These are phyloP conservation scores for Helicolenus hilgendorfi DNA, from an alignment of 2,797 vertebrate genomes.

Conservation along the genomic window DNA sequence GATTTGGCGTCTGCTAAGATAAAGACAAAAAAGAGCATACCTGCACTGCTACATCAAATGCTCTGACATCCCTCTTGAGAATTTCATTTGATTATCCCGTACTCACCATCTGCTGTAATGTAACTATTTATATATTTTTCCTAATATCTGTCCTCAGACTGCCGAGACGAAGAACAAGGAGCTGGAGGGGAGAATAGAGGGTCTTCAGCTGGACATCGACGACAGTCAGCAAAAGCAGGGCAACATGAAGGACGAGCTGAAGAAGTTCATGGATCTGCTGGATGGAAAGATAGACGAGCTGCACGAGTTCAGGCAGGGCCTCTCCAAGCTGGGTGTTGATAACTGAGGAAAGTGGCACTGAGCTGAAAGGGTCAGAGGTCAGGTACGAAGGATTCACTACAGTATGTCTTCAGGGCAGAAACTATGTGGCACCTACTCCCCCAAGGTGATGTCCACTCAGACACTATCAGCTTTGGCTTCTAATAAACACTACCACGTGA, in stretches of 20 bases:
- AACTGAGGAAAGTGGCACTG: constrained; percentile 87
- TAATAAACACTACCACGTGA: constrained; percentile 74
- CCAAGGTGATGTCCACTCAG: constrained; percentile 79
- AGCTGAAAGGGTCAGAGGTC: constrained; percentile 69
- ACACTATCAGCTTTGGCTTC: constrained; percentile 73
- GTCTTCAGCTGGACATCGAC: constrained; percentile 92
- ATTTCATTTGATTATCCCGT: not conserved
- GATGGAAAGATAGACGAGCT: constrained; percentile 98
- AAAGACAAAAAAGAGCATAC: not conserved
- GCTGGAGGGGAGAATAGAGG: constrained; percentile 92
- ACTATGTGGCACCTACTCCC: constrained; percentile 80
- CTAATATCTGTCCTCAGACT: constrained; percentile 82
- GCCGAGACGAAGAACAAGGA: constrained; percentile 94
- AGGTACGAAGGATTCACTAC: constrained; percentile 70
- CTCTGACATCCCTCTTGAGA: not conserved
- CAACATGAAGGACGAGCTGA: constrained; percentile 95
- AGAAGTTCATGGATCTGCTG: constrained; percentile 96
- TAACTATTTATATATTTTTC: not conserved
- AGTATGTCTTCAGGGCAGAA: constrained; percentile 71
- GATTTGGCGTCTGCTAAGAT: not conserved
- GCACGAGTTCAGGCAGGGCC: constrained; percentile 96
- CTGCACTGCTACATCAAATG: not conserved
- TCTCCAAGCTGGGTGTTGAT: constrained; percentile 95
- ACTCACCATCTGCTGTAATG: not conserved
- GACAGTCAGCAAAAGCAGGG: constrained; percentile 94